Evolutionary conservation across 2,797 vertebrate species (phyloP), one percentile per base, ranked within the genome.

Genomic region (Eremophila alpestris): DNA sequence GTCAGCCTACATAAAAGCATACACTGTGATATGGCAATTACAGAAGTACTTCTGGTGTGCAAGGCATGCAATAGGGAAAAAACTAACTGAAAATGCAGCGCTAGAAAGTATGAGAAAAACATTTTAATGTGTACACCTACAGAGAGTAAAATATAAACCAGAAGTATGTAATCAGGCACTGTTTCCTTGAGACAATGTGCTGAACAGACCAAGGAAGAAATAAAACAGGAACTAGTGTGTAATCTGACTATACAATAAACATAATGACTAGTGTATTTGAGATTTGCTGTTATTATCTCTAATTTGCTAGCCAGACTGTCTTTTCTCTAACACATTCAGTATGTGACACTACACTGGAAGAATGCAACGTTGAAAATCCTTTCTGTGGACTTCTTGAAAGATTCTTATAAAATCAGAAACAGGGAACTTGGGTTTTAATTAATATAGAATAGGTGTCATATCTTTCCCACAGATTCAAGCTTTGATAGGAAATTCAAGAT

Each of bases 21-120:
- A 79, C 77, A 87, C 81, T 93, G 83, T 93, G 94, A 96, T 83
- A 96, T 78, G 88, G 70, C 81, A 97, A 97, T 94, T 95, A 88
- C 74, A 81, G 91, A 80, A 93, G 60, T 51, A 78, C 55, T 94
- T 62, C 81, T 58, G 80, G 65, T 30, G 68, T 92, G 79, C 46
- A 49, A 60, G 78, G 54, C 78, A 67, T 43, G 22, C 54, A 74
- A 90, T 45, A 58, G 30, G 80, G 55, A 92, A 81, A 94, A 97
- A 95, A 78, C 48, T 55, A 63, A 92, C 81, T 79, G 59, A 74
- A 92, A 95, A 86, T 74, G 48, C 49, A 87, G 64, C 2, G 0
- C 76, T 63, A 30, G 52, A 95, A 96, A 81, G n/a, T 36, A 80
- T 71, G 59, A 91, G 76, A 77, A 76, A 92, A 79, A 80, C 36